Base-by-base conservation (phyloP, 2,888 invertebrate species). In the Chrysodeixis includens region DNA sequence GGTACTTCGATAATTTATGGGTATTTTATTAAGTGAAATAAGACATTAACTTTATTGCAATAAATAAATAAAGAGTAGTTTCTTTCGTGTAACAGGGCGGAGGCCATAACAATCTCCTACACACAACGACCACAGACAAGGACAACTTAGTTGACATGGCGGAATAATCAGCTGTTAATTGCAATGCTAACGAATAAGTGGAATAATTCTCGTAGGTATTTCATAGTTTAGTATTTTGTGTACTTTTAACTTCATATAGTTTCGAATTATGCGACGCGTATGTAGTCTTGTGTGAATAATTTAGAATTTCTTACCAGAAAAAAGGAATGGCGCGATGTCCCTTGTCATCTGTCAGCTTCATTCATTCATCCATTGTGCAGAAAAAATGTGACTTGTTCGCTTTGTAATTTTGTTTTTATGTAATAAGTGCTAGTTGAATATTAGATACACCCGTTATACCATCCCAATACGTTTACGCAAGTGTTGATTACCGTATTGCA, bases 91-190 rank as follows among this genome's bases (percentile, higher is more conserved):
- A 79, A 69, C 57, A 46, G 62, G 57, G 55, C 30, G 46, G 53
- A 70, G 66, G 71, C 61, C 68, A 70, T 63, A 72, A 69, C 65
- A 70, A 74, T 56, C 70, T 59, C 56, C 49, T 14, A 56, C 53
- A 59, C 18, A 56, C 51, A 59, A 54, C 26, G 55, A 71, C 75
- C 81, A 85, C 78, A 86, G 81, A 86, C 81, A 86, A 85, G 35
- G 59, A 16, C 46, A 52, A 22, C 79, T 73, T 74, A 77, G 79
- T 88, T 90, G 91, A 90, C 92, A 93, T 93, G 93, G 94, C 93
- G 93, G 91, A 91, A 90, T 94, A 93, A 94, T 94, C 94, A 94
- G 93, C 93, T 94, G 94, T 90, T 93, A 92, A 90, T 92, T 92
- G 92, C 91, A 89, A 93, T 93, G 91, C 89, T 89, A 90, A 83